Base-by-base conservation (phyloP, 2,113 vertebrate species). In the Mohoua ochrocephala region DNA sequence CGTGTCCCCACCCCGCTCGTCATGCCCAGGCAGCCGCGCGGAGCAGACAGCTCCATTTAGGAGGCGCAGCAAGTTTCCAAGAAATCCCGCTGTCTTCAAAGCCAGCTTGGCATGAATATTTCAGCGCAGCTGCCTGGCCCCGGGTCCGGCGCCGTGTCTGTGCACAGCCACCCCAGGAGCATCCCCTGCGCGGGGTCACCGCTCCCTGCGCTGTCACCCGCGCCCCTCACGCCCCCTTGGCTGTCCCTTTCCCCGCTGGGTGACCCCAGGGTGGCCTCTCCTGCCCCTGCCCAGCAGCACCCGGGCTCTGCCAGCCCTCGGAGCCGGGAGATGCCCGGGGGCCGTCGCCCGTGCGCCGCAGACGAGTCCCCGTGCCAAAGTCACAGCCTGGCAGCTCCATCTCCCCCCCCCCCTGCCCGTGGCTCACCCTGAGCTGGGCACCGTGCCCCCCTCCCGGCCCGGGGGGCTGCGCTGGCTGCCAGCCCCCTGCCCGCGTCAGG, bases 191-290 rank as follows among this genome's bases (percentile, higher is more conserved):
- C 53, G 8, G 69, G 35, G 27, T 30, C 6, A 0, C 13, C 13
- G 4, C 24, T 31, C 27, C 0, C 35, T 1, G 11, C 1, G 0
- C 31, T 13, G 27, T 1, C 39, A 6, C 23, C 50, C 14, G 0
- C 1, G 1, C 3, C 13, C 24, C 7, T 6, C n/a, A 0, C 0
- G 6, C 5, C 2, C 37, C 63, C 23, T n/a, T n/a, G 6, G 31
- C 15, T 35, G 63, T 9, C 49, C 28, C 45, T 59, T 18, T 17
- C 16, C 39, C 4, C 0, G 1, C 27, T 2, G 49, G 39, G 20
- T 16, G 27, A 37, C 24, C 15, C 26, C 20, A 1, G 19, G 10
- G 23, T 10, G 47, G 16, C 37, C 2, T 1, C 13, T 76, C 35
- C 59, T 11, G 18, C 68, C 20, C 20, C n/a, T 1, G 1, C 41